Evolutionary conservation across 1,140 invertebrate genomes (phyloP).

Genomic region (Pararge aegeria): DNA sequence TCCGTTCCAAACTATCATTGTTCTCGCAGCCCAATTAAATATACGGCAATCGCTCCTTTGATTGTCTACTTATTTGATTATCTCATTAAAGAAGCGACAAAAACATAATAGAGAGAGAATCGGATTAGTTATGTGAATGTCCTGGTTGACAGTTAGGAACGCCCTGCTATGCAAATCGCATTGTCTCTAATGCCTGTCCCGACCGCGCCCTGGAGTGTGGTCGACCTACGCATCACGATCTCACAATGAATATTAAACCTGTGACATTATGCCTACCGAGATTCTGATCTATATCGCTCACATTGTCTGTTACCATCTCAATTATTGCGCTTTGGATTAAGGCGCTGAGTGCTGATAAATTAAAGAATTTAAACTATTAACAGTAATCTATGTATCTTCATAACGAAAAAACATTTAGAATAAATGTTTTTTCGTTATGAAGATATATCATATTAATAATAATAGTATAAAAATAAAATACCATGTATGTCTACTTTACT

Average conservation of each 20-base stretch:
- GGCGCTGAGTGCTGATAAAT: too few relatives aligned
- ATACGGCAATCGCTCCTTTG: not conserved
- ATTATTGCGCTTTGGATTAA: conserved; percentile 6
- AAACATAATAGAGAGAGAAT: conserved; percentile 43
- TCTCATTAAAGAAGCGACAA: conserved; percentile 11
- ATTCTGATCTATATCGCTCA: conserved; percentile 26
- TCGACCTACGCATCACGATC: conserved; percentile 63
- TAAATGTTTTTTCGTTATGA: too few relatives aligned
- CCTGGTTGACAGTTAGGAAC: conserved; percentile 67
- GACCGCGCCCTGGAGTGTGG: conserved; percentile 52
- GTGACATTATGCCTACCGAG: conserved; percentile 43
- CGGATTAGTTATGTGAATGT: conserved; percentile 70
- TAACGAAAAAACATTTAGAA: too few relatives aligned
- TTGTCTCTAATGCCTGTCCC: conserved; percentile 68
- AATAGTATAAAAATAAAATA: too few relatives aligned
- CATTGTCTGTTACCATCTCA: conserved; percentile 23
- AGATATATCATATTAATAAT: too few relatives aligned
- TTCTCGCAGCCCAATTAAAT: conserved; percentile 1
- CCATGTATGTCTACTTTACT: too few relatives aligned
- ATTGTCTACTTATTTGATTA: conserved; percentile 15
- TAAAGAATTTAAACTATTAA: too few relatives aligned
- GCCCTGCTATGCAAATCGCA: conserved; percentile 74
- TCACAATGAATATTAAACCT: conserved; percentile 68
- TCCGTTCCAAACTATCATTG: not conserved
- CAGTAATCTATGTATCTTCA: too few relatives aligned